Conservation (phyloP, 2,888 invertebrate species). For the Dryocosmus kuriphilus region DNA sequence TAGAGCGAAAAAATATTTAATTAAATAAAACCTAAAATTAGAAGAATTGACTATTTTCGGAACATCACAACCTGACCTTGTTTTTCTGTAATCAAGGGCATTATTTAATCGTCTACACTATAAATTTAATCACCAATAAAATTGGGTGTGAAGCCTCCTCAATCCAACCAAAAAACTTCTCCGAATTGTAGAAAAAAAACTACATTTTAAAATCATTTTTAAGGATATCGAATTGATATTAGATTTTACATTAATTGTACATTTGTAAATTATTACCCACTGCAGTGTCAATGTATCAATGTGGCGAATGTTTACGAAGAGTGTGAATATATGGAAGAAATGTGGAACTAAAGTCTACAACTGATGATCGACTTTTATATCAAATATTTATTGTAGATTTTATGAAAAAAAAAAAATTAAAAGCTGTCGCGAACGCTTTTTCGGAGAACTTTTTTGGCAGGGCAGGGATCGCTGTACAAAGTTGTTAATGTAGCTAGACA, state of each 20-base stretch:
- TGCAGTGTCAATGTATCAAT: too few relatives aligned
- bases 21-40: slow-evolving; percentile 75
- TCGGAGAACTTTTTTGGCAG: slow-evolving; percentile 23
- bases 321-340: slow-evolving; percentile 21
- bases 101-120: slow-evolving; percentile 27
- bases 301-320: neutral
- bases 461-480: slow-evolving; percentile 9
- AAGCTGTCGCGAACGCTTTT: neutral
- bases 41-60: slow-evolving; percentile 56
- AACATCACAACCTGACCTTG: slow-evolving; percentile 38
- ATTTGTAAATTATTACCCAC: slow-evolving; percentile 7
- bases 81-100: slow-evolving; percentile 36
- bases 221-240: neutral
- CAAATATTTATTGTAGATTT: slow-evolving; percentile 17
- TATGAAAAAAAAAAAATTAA: neutral
- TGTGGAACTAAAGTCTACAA: neutral
- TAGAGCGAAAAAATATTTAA: slow-evolving; percentile 76
- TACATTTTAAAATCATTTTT: neutral
- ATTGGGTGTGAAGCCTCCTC: slow-evolving; percentile 33
- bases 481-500: slow-evolving; percentile 22
- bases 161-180: slow-evolving; percentile 19
- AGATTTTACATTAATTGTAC: slow-evolving; percentile 27
- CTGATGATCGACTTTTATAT: slow-evolving; percentile 10
- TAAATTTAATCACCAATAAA: slow-evolving; percentile 15
- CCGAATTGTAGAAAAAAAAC: slow-evolving; percentile 19